Evolutionary conservation across 2,113 vertebrate genomes (phyloP).

Genomic region (Vicugna pacos): DNA sequence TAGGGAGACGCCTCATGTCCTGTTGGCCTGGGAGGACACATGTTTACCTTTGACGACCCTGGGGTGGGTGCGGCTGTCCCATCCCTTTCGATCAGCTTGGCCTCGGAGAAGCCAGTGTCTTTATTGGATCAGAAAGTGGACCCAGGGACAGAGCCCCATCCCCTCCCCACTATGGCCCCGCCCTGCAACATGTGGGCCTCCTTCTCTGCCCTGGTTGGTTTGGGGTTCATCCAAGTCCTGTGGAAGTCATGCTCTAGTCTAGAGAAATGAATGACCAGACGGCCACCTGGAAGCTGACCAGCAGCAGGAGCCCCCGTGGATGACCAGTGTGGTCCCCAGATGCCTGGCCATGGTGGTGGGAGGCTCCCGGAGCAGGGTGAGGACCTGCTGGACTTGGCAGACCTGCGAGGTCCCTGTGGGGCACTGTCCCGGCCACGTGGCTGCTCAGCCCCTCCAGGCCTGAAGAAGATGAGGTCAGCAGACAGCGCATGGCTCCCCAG

Average conservation of each 20-base stretch:
- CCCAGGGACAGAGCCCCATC: neutral
- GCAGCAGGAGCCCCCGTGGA: neutral
- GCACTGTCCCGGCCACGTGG: fast-evolving
- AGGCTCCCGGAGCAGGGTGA: neutral
- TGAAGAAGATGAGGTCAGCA: neutral
- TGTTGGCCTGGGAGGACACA: neutral
- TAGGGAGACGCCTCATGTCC: neutral
- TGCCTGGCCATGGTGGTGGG: neutral
- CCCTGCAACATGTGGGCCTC: fast-evolving
- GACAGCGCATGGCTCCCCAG: neutral
- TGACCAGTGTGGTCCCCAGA: neutral
- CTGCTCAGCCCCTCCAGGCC: fast-evolving
- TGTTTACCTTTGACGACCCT: neutral
- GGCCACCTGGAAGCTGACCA: neutral
- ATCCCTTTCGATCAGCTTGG: too few species aligned
- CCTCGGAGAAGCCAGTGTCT: neutral
- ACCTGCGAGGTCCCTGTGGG: neutral
- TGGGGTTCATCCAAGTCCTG: neutral
- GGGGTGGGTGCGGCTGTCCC: neutral
- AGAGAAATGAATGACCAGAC: neutral
- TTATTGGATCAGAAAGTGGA: neutral
- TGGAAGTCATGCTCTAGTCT: neutral
- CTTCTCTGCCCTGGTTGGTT: too few species aligned
- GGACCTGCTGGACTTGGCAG: neutral
- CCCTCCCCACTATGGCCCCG: neutral